phyloP scores from a whole-genome alignment of 2,888 invertebrate genomes.

The Leptura quadrifasciata region DNA sequence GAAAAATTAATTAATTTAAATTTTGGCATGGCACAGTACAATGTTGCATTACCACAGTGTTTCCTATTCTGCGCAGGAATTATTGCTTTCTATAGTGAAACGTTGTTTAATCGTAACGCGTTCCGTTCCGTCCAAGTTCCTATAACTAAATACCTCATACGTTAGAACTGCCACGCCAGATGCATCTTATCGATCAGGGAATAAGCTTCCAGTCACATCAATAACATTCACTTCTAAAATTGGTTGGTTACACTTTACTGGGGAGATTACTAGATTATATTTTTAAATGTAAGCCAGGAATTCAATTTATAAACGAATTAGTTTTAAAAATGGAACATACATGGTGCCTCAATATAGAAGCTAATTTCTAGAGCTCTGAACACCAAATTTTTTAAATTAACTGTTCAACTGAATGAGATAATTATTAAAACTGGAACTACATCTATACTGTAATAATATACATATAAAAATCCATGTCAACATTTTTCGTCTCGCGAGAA shows the following conservation, averaged over 20 bases:
- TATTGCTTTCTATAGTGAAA: not conserved
- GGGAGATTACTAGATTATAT: not conserved
- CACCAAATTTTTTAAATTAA: too few relatives aligned
- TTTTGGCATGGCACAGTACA: not conserved
- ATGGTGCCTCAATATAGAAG: too few relatives aligned
- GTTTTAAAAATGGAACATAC: too few relatives aligned
- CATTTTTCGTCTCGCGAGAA: too few relatives aligned
- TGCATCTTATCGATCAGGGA: slow-evolving; percentile 42
- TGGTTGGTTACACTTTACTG: slow-evolving; percentile 7
- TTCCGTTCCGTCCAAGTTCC: slow-evolving; percentile 18
- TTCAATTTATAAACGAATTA: not conserved
- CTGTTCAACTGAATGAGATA: too few relatives aligned
- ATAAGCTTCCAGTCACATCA: slow-evolving; percentile 13
- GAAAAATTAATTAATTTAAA: not conserved
- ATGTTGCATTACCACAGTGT: not conserved
- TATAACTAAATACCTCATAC: slow-evolving; percentile 35
- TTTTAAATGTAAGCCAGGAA: not conserved
- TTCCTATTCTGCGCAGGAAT: not conserved
- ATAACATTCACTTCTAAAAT: slow-evolving; percentile 14
- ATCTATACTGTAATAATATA: too few relatives aligned
- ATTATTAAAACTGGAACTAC: too few relatives aligned
- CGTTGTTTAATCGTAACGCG: not conserved
- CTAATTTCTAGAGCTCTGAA: too few relatives aligned
- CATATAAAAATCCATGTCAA: too few relatives aligned
- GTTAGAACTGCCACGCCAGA: slow-evolving; percentile 35